Evolutionary conservation across 2,797 vertebrate genomes (phyloP).

Genomic region (Lagocephalus sceleratus): DNA sequence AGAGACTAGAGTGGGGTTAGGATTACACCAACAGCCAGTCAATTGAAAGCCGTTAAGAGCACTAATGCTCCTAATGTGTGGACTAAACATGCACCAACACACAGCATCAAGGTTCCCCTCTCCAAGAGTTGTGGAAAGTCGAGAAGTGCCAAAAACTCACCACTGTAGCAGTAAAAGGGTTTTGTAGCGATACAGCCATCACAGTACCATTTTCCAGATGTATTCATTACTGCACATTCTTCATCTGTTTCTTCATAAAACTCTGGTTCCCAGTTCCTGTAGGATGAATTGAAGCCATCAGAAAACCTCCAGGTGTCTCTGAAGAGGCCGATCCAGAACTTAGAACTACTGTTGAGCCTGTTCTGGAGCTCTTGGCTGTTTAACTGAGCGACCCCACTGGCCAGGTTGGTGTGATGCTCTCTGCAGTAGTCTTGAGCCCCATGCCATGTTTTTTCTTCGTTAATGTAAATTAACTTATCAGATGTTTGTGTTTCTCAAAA

Average conservation of each 20-base stretch:
- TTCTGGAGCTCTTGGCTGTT: not conserved
- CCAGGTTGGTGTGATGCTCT: conserved; percentile 10
- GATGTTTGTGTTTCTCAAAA: not conserved
- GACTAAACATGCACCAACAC: no score
- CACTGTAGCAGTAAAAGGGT: not conserved
- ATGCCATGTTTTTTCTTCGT: fast-evolving
- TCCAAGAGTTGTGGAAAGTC: no score
- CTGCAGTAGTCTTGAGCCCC: conserved; percentile 18
- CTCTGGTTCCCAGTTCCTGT: not conserved
- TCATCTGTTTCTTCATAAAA: not conserved
- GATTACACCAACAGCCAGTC: no score
- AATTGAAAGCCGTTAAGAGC: no score
- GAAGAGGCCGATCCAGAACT: not conserved
- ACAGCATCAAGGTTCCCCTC: no score
- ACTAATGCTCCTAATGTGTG: no score
- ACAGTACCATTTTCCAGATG: not conserved
- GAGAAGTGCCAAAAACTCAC: not conserved
- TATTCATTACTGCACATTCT: not conserved
- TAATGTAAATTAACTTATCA: not conserved
- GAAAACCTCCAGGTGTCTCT: not conserved
- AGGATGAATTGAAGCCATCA: not conserved
- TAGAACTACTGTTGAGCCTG: not conserved
- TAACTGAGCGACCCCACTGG: not conserved
- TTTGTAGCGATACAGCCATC: not conserved
- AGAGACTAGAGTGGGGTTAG: no score